These are phyloP conservation scores for Leptocoma aspasia DNA, from an alignment of 2,113 vertebrate genomes.

Conservation along the genomic window DNA sequence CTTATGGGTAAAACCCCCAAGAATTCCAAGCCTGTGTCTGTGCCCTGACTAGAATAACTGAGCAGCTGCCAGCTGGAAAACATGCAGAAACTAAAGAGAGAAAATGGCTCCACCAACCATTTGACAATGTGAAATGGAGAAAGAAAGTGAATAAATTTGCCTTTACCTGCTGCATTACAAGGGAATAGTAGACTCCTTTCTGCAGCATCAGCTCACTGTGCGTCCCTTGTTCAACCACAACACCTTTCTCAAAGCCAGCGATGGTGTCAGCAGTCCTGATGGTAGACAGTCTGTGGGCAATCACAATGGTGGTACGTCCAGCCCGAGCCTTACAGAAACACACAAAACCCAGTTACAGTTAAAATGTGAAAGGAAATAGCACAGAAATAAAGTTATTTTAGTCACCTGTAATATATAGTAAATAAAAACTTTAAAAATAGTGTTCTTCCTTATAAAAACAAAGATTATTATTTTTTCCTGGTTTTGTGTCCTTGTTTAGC, in stretches of 20 bases:
- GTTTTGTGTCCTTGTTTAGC: background rate
- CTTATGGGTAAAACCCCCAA: background rate
- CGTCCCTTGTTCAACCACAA: slow-evolving; percentile 72
- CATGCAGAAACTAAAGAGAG: background rate
- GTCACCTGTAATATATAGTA: background rate
- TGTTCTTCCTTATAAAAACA: background rate
- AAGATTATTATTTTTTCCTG: background rate
- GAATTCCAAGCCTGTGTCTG: background rate
- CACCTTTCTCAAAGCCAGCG: slow-evolving; percentile 70
- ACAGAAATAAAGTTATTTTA: background rate
- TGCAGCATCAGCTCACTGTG: slow-evolving; percentile 76
- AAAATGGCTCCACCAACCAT: background rate
- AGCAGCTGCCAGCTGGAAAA: background rate
- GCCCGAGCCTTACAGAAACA: slow-evolving; percentile 66
- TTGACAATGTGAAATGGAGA: background rate
- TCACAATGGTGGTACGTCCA: slow-evolving; percentile 79
- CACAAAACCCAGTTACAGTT: background rate
- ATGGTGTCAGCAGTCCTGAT: slow-evolving; percentile 77
- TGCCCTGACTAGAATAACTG: background rate
- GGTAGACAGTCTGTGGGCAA: slow-evolving; percentile 78
- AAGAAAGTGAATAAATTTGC: background rate
- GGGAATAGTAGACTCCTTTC: slow-evolving; percentile 75
- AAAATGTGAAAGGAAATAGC: background rate
- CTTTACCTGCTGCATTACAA: slow-evolving; percentile 77
- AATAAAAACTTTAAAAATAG: background rate